Evolutionary conservation across 2,888 invertebrate species (phyloP), one percentile per base, ranked within the genome.

Genomic region (Tortricodes alternella): DNA sequence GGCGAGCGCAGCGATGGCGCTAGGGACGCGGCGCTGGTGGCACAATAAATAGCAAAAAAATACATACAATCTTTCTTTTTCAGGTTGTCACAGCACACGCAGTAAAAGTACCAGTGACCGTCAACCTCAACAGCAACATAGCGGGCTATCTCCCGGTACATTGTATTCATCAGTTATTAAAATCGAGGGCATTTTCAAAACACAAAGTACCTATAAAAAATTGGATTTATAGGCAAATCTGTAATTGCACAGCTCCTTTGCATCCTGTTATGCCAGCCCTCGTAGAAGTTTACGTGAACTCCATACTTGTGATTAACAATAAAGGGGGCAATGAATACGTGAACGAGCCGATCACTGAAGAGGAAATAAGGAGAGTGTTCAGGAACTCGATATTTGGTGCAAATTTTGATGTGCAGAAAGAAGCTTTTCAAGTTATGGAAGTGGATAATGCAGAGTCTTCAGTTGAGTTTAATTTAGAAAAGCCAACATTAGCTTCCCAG

Each of bases 141-240:
- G 94, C 95, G 0, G 98, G 98, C 6, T 98, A 98, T 81, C 85
- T 99, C 50, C 98, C 99, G 0, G 96, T 99, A 11, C 98, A 99
- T 81, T 99, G 99, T 78, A 98, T 99, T 66, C 97, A 98, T 76
- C 99, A 99, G 76, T 88, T 99, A 38, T 89, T 99, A 9, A 98
- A 98, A 79, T 98, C 97, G 4, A 91, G 98, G 62, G 97, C 98
- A 0, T 99, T 99, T 79, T 96, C 98, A 0, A 99, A 98, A 79
- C 97, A 99, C 78, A 96, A 97, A 82, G 98, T 99, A 1, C 97
- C 97, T 0, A 98, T 99, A 4, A 98, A 98, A 85, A 96, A 95
- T 71, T 99, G 99, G 99, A 98, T 99, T 63, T 98, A 97, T 73
- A 94, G 94, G 65, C 99, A 99, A 89, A 96, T 99, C 53, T 96